Percentiles rank a stretch among this genome's conserved stretches.
Evolutionary conservation across 1,140 invertebrate species (phyloP).

Genomic region (Pantala flavescens): DNA sequence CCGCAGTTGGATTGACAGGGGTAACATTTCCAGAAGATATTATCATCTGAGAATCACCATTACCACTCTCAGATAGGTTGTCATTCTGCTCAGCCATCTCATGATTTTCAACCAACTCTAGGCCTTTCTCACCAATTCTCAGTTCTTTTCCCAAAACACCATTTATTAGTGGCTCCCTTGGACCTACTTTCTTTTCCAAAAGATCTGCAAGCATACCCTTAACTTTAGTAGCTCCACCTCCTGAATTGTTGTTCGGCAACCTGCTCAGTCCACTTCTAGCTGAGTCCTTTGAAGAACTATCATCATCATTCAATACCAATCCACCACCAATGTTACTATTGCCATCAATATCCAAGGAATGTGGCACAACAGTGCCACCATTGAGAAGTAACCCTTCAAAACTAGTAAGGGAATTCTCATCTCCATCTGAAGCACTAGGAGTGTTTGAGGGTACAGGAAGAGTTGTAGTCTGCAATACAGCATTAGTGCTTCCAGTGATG

Average conservation of each 20-base stretch:
- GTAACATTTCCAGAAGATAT: background rate
- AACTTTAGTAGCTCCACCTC: background rate
- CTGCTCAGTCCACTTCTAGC: conserved; percentile 12
- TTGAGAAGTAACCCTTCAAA: conserved; percentile 51
- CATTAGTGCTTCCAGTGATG: background rate
- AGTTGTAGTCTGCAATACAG: background rate
- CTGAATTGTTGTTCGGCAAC: background rate
- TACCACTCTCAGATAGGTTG: background rate
- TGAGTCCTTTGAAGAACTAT: conserved; percentile 22
- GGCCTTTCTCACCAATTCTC: conserved; percentile 46
- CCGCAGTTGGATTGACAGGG: background rate
- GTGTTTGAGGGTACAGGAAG: background rate
- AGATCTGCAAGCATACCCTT: conserved; percentile 51
- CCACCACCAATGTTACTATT: conserved; percentile 5
- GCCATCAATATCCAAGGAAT: conserved; percentile 39
- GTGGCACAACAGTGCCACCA: conserved; percentile 35
- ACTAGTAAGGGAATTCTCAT: conserved; percentile 48
- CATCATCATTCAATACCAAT: conserved; percentile 12
- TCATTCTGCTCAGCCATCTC: conserved; percentile 29
- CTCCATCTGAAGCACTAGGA: conserved; percentile 24
- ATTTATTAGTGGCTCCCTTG: conserved; percentile 46
- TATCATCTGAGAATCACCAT: background rate
- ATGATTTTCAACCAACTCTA: conserved; percentile 51
- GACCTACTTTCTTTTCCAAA: conserved; percentile 52
- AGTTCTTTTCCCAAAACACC: conserved; percentile 47